These are phyloP conservation scores for Solenodon paradoxus DNA, from an alignment of 2,113 vertebrate genomes.

Conservation along the genomic window DNA sequence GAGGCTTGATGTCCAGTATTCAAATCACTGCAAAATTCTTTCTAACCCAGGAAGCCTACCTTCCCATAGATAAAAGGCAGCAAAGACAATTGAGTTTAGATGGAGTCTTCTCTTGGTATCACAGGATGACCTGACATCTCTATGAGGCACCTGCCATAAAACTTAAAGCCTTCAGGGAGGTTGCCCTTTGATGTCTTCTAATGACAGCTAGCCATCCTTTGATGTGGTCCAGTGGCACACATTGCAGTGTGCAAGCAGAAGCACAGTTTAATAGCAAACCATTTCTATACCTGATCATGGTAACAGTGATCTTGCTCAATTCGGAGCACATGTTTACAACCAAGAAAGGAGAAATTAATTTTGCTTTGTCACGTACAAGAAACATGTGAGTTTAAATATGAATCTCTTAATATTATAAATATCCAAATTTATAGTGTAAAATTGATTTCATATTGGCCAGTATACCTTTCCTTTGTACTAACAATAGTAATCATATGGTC, in stretches of 20 bases:
- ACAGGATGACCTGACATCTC: conserved; percentile 93
- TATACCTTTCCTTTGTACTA: background rate
- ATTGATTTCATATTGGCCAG: background rate
- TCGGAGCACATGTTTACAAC: conserved; percentile 55
- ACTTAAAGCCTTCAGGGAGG: conserved; percentile 92
- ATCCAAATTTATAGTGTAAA: background rate
- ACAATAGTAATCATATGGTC: background rate
- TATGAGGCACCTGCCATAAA: conserved; percentile 96
- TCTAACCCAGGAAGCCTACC: conserved; percentile 84
- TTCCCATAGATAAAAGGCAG: conserved; percentile 88
- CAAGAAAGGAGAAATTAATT: background rate
- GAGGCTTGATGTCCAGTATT: conserved; percentile 96
- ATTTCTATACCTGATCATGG: conserved; percentile 62
- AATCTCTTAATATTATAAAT: background rate
- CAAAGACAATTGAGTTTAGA: conserved; percentile 83
- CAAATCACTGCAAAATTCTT: conserved; percentile 86
- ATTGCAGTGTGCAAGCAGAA: conserved; percentile 88
- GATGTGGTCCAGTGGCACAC: conserved; percentile 92
- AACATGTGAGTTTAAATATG: background rate
- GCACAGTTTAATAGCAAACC: conserved; percentile 82
- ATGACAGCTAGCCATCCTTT: conserved; percentile 93
- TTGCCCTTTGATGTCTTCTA: conserved; percentile 95
- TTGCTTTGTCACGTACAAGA: background rate
- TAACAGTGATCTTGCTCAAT: conserved; percentile 56
- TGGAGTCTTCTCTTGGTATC: conserved; percentile 86